Evolutionary conservation across 2,113 vertebrate species (phyloP).

Genomic region (Lethenteron reissneri): DNA sequence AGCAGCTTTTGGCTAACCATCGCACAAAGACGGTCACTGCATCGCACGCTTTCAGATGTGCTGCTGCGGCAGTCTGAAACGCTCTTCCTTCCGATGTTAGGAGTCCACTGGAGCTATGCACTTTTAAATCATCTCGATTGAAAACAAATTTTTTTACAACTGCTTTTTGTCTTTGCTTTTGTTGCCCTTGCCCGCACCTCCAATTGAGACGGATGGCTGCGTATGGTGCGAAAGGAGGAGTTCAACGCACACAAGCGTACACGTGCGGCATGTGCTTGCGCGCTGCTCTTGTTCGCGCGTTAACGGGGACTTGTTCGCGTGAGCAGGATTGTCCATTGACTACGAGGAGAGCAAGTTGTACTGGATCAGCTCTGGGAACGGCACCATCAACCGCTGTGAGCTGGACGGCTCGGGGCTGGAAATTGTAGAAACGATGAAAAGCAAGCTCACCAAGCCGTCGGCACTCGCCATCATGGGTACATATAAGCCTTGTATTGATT

Average conservation of each 20-base stretch:
- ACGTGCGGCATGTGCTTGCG: background rate
- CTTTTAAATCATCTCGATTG: background rate
- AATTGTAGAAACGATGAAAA: constrained; percentile 72
- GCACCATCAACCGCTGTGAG: constrained; percentile 92
- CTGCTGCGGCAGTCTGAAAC: too few relatives aligned
- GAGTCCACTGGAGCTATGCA: too few relatives aligned
- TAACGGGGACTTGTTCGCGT: constrained; percentile 8
- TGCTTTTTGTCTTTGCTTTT: background rate
- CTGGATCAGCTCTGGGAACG: constrained; percentile 94
- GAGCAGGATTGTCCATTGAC: constrained; percentile 76
- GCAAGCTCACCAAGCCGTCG: constrained; percentile 65
- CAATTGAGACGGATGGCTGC: background rate
- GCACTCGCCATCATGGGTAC: constrained; percentile 95
- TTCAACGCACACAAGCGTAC: background rate
- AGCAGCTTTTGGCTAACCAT: too few relatives aligned
- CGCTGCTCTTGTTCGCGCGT: background rate
- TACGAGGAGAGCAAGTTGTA: constrained; percentile 70
- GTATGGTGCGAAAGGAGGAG: background rate
- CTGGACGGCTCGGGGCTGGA: constrained; percentile 72
- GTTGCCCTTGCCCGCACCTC: background rate
- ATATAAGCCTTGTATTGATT: constrained; percentile 17
- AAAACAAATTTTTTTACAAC: background rate
- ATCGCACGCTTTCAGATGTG: too few relatives aligned
- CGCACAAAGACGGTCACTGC: too few relatives aligned
- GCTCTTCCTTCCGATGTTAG: too few relatives aligned